phyloP scores from a whole-genome alignment of 2,113 vertebrate species.

The Burhinus bistriatus region DNA sequence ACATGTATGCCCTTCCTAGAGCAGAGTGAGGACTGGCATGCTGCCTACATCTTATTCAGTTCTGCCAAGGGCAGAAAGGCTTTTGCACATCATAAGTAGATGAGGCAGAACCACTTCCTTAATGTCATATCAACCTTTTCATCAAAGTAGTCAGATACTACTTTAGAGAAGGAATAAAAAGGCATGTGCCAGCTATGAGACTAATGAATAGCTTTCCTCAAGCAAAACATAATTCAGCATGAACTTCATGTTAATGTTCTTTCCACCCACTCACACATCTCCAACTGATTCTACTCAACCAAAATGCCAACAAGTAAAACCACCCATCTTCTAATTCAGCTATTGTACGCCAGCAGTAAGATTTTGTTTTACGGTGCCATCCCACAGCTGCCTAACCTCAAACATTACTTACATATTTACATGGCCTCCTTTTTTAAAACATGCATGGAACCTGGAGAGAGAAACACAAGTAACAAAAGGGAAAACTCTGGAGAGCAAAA shows the following conservation, averaged over 20 bases:
- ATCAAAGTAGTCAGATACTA: constrained; percentile 37
- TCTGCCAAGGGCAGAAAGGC: constrained; percentile 39
- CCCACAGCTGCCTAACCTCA: not conserved
- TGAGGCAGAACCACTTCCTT: constrained; percentile 54
- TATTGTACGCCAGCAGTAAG: not conserved
- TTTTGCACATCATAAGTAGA: constrained; percentile 7
- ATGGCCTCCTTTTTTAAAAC: not conserved
- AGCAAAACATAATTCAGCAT: constrained; percentile 56
- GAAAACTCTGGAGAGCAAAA: not conserved
- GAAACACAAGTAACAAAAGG: not conserved
- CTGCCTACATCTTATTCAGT: not conserved
- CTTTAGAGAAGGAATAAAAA: constrained; percentile 40
- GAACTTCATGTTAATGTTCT: constrained; percentile 48
- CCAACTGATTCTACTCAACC: constrained; percentile 42
- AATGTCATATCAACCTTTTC: constrained; percentile 52
- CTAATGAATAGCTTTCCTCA: constrained; percentile 55
- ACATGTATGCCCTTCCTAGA: not conserved
- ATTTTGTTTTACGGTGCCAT: not conserved
- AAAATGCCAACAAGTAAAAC: constrained; percentile 31
- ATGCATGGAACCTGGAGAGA: not conserved
- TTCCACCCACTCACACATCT: constrained; percentile 53
- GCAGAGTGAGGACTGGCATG: not conserved
- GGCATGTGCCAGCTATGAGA: constrained; percentile 37
- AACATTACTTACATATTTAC: not conserved
- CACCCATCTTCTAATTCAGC: constrained; percentile 33